Base-by-base conservation (phyloP, 1,140 invertebrate species). In the Zaprionus capensis region DNA sequence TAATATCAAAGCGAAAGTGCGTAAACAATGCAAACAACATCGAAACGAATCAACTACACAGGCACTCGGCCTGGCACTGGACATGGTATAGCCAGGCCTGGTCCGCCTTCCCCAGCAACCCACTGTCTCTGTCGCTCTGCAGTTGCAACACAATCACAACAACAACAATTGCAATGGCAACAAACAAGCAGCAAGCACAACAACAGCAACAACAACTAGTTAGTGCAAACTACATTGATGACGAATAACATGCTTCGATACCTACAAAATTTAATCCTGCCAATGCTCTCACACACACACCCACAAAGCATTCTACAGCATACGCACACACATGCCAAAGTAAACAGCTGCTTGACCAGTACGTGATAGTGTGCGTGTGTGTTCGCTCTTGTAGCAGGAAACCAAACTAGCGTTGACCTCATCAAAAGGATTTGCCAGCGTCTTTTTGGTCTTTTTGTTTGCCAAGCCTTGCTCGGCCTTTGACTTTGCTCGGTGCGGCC, bases 401-500 rank as follows among this genome's bases (percentile, higher is more conserved):
- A 87, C 84, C 85, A 69, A 78, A 90, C 78, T 80, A 73, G 78
- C 81, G 81, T 85, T 86, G 85, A 90, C 85, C 85, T 90, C 85
- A 90, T 90, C 85, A 90, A 90, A 90, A 91, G 86, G 86, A 91
- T 91, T 78, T 86, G 72, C 75, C 86, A 91, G 71, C 86, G 87
- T 91, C 86, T 91, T 91, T 91, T 91, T 82, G 86, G 86, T 91
- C 82, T 82, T 91, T 91, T 91, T 91, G 86, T 91, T 91, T 91
- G 76, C 65, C 73, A 38, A 82, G 79, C 76, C 62, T 76, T 71
- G 79, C 53, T 77, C 78, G 85, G 85, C 79, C 85, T 90, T 90
- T 90, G 85, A 90, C 85, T 90, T 82, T 80, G 67, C 63, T 51
- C 67, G 41, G 26, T 55, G 34, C 65, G 24, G 14, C 20, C 22